Percentiles rank a stretch among this genome's conserved stretches.
These are phyloP conservation scores for Macroteleia sp. DNA, from an alignment of 2,888 invertebrate species.

Conservation along the genomic window DNA sequence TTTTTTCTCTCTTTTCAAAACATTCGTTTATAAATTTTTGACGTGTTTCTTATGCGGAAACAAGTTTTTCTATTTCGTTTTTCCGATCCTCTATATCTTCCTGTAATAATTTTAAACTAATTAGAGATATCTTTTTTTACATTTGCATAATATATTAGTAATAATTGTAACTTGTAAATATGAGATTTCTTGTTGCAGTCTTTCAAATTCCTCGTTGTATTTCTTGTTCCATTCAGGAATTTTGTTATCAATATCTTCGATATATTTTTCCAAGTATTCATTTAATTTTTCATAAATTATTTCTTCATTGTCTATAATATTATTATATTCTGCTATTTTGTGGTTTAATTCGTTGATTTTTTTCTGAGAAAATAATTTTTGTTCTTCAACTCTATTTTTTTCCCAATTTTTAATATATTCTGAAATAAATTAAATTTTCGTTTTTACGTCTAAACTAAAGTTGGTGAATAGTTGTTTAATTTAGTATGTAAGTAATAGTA, in stretches of 20 bases:
- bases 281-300: constrained; percentile 68
- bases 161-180: constrained; percentile 72
- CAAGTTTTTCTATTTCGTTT: constrained; percentile 66
- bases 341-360: constrained; percentile 68
- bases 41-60: constrained; percentile 60
- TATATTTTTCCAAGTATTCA: constrained; percentile 64
- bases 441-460: too few species aligned
- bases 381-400: constrained; percentile 71
- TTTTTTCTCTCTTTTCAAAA: constrained; percentile 59
- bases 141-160: too few species aligned
- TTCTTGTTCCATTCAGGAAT: constrained; percentile 69
- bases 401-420: constrained; percentile 74
- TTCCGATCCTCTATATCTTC: constrained; percentile 70
- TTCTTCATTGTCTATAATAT: constrained; percentile 63
- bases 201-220: constrained; percentile 71
- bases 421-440: too few species aligned
- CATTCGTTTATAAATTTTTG: constrained; percentile 71
- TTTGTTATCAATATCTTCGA: constrained; percentile 68
- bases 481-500: too few species aligned
- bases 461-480: too few species aligned
- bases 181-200: constrained; percentile 68
- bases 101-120: constrained; percentile 51
- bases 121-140: too few species aligned
- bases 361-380: constrained; percentile 57
- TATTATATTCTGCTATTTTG: constrained; percentile 60